phyloP scores from a whole-genome alignment of 2,888 invertebrate genomes.

The Hyposoter dolosus region DNA sequence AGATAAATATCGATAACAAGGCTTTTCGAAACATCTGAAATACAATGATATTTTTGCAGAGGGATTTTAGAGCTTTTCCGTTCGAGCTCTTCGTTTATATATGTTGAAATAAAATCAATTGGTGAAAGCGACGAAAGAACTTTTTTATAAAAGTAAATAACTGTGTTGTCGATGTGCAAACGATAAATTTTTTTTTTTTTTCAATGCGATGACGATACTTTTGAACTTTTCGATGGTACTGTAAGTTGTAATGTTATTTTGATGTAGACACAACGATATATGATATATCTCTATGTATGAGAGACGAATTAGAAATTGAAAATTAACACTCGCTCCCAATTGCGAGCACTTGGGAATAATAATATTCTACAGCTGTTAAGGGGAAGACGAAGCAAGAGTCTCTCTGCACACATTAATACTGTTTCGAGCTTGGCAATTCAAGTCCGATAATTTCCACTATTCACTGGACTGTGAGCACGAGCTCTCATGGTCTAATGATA shows the following conservation, averaged over 20 bases:
- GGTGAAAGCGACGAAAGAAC: neutral
- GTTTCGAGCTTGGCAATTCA: conserved; percentile 53
- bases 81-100: neutral
- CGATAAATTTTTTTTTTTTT: neutral
- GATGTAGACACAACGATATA: conserved; percentile 4
- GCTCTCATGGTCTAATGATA: conserved; percentile 44
- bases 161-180: neutral
- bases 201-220: neutral
- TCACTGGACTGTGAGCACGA: conserved; percentile 43
- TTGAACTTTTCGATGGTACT: neutral
- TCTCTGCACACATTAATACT: conserved; percentile 43
- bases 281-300: conserved; percentile 58
- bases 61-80: neutral
- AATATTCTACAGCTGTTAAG: conserved; percentile 43
- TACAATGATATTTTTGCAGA: too few relatives aligned
- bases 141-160: neutral
- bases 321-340: conserved; percentile 66
- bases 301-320: conserved; percentile 75
- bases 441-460: conserved; percentile 57
- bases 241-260: conserved; percentile 9
- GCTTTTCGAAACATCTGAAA: too few relatives aligned
- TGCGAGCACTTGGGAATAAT: conserved; percentile 25
- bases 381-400: conserved; percentile 16
- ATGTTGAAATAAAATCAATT: neutral
- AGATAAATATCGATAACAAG: too few relatives aligned